These are phyloP conservation scores for Neomonachus schauinslandi DNA, from an alignment of 2,113 vertebrate species.

Conservation along the genomic window DNA sequence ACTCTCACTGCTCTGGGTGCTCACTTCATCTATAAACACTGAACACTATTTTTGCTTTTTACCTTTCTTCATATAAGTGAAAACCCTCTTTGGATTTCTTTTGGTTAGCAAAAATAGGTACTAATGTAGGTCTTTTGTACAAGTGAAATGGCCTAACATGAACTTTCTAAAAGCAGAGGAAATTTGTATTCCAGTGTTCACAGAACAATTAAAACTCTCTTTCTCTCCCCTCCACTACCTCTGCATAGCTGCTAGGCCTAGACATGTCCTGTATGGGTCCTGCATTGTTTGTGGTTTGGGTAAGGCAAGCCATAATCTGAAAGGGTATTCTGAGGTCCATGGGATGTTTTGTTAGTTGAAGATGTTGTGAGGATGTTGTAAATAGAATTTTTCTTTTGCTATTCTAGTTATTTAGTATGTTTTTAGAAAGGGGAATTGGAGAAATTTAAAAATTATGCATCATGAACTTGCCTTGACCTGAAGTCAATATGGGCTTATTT, in stretches of 20 bases:
- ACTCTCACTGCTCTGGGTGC: background rate
- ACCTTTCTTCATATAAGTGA: background rate
- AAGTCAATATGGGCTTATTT: conserved; percentile 35
- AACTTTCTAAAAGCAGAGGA: background rate
- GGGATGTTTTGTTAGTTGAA: background rate
- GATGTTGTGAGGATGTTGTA: background rate
- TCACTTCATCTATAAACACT: background rate
- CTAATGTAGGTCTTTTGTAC: background rate
- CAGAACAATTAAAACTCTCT: background rate
- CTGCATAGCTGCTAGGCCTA: background rate
- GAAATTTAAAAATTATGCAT: conserved; percentile 4
- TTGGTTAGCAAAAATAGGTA: background rate
- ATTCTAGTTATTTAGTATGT: background rate
- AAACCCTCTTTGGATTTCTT: background rate
- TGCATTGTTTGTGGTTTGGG: background rate
- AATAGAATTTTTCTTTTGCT: conserved; percentile 30
- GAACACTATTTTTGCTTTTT: background rate
- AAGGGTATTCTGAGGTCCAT: background rate
- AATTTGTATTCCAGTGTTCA: background rate
- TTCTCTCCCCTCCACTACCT: background rate
- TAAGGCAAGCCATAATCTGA: background rate
- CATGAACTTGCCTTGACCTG: background rate
- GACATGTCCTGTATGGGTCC: background rate
- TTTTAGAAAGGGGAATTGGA: background rate
- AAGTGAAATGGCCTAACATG: background rate